Conservation (phyloP, 2,888 invertebrate genomes). For the Phaonia tiefii region DNA sequence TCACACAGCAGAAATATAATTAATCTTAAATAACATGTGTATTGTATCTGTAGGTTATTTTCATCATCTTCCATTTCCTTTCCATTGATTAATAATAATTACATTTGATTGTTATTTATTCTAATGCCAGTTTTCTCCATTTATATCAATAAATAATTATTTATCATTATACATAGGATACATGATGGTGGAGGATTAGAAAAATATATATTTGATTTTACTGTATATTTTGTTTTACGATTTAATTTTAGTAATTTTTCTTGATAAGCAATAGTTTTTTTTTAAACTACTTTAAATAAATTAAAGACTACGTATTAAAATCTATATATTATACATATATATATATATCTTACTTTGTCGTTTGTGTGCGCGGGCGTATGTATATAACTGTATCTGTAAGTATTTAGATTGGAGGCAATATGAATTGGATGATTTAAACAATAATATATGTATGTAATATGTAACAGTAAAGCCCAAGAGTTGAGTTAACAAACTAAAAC, state of each 20-base stretch:
- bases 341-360: constrained; percentile 38
- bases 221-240: constrained; percentile 9
- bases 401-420: not conserved
- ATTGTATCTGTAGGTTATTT: constrained; percentile 1
- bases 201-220: constrained; percentile 25
- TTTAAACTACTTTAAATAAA: constrained; percentile 20
- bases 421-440: constrained; percentile 25
- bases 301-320: constrained; percentile 20
- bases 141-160: constrained; percentile 19
- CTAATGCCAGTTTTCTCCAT: not conserved
- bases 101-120: constrained; percentile 21
- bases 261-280: constrained; percentile 4
- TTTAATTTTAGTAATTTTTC: constrained; percentile 11
- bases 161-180: not conserved
- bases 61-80: not conserved
- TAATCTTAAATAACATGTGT: not conserved
- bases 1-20: not conserved
- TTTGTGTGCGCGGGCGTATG: constrained; percentile 27
- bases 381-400: not conserved
- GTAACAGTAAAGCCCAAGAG: constrained; percentile 11
- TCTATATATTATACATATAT: constrained; percentile 23
- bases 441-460: no score
- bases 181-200: constrained; percentile 22
- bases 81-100: not conserved
- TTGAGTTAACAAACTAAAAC: constrained; percentile 3